phyloP scores from a whole-genome alignment of 2,797 vertebrate genomes.

The Neomorphus geoffroyi region DNA sequence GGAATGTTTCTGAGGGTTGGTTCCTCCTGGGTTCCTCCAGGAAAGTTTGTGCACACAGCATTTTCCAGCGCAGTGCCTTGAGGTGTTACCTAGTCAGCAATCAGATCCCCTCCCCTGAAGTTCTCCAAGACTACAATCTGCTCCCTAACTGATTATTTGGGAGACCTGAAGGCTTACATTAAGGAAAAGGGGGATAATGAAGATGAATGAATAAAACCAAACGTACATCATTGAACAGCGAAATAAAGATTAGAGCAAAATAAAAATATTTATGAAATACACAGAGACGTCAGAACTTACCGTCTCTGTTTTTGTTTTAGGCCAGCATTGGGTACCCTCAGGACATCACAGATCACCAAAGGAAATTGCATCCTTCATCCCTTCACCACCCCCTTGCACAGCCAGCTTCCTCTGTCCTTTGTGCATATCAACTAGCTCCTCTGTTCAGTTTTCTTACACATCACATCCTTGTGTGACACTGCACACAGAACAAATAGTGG shows the following conservation, averaged over 20 bases:
- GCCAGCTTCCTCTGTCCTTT: constrained; percentile 24
- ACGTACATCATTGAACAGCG: neutral
- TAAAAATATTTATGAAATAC: neutral
- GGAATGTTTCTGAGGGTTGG: rapidly evolving
- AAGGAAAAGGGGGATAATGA: neutral
- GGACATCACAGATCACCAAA: constrained; percentile 20
- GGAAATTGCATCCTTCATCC: neutral
- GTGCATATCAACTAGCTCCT: neutral
- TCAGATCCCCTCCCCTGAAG: rapidly evolving
- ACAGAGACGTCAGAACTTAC: neutral
- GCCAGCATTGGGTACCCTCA: neutral
- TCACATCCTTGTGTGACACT: neutral
- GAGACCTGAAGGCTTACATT: neutral
- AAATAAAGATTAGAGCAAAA: neutral
- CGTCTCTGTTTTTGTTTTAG: constrained; percentile 31
- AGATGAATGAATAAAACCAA: neutral
- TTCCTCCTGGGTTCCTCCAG: neutral
- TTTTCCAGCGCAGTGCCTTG: neutral
- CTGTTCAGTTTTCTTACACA: constrained; percentile 40
- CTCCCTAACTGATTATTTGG: neutral
- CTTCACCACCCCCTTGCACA: neutral
- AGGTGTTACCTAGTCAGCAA: neutral
- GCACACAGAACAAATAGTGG: constrained; percentile 58
- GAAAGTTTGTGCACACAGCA: neutral
- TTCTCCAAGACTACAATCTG: neutral